Base-by-base conservation (phyloP, 2,113 vertebrate genomes). In the Zootoca vivipara region DNA sequence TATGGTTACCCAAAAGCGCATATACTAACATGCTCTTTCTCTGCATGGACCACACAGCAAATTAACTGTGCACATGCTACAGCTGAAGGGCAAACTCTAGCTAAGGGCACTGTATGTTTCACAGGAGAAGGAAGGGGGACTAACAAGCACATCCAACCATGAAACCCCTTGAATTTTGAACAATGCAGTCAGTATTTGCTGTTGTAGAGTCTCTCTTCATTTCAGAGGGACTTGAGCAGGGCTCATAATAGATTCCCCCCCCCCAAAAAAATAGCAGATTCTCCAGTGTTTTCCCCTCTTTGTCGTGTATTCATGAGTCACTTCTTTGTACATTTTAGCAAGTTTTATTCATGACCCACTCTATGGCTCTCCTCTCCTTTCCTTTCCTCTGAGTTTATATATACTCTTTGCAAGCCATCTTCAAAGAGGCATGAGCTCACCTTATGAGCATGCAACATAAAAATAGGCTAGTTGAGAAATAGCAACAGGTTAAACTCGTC, bases 401-500 rank as follows among this genome's bases (percentile, higher is more conserved):
- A 56, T 52, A 2, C 5, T 70, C 24, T 42, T 0, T 15, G 33
- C 4, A 40, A 35, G 42, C 5, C 26, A 1, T 22, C 69, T 3
- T 91, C 82, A 58, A 79, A 52, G 67, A 0, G 20, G 10, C 1
- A 20, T 82, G 30, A 87, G 58, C 10, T 0, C 87, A 15, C 88
- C 0, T 70, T 1, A 26, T 1, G 33, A 79, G 58, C 1, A 78
- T 1, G 42, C 69, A 3, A 16, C 52, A 40, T 24, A 64, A 0
- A 7, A 74, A 22, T 67, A 89, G 67, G 28, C 83, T 7, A 78
- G 28, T n/a, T 18, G 30, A 78, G 64, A 69, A 69, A 42, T 13
- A 3, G 7, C 40, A 90, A 52, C 93, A 86, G 81, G 95, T 30
- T 78, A 1, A 58, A 89, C 95, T 89, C 35, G 95, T 90, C 89